Percentiles rank a stretch among this genome's conserved stretches.
Conservation (phyloP, 2,113 vertebrate species). For the Barnardius zonarius region DNA sequence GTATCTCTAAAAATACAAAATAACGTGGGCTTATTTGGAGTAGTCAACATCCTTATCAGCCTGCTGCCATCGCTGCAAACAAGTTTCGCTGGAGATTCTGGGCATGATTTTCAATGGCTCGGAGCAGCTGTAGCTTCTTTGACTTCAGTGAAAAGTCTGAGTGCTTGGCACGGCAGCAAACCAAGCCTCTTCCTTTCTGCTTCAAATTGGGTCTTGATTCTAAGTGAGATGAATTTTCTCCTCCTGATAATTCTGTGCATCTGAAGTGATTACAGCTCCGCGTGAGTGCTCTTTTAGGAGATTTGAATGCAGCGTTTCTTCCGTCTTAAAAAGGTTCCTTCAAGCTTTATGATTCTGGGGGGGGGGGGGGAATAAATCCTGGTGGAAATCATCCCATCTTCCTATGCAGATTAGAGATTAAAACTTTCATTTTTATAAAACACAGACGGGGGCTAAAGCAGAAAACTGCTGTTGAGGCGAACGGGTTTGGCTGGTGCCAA, state of each 20-base stretch:
- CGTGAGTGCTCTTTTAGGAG: constrained; percentile 60
- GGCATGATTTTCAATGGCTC: constrained; percentile 44
- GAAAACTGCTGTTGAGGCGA: constrained; percentile 30
- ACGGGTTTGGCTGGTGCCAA: constrained; percentile 22
- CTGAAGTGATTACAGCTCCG: constrained; percentile 69
- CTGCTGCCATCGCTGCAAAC: constrained; percentile 29
- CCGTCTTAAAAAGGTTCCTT: constrained; percentile 49
- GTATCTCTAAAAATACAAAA: constrained; percentile 45
- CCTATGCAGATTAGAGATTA: constrained; percentile 43
- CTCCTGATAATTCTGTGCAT: constrained; percentile 66
- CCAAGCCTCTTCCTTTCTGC: constrained; percentile 65
- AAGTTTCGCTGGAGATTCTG: constrained; percentile 17
- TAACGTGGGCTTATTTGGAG: not conserved
- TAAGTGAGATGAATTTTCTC: constrained; percentile 68
- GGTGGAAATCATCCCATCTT: constrained; percentile 17
- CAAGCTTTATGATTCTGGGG: constrained; percentile 1
- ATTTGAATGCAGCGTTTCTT: constrained; percentile 61
- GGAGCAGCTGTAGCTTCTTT: constrained; percentile 59
- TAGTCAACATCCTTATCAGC: constrained; percentile 45
- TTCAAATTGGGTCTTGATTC: constrained; percentile 64
- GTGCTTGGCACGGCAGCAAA: constrained; percentile 50
- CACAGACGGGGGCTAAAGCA: not conserved
- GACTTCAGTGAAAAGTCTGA: constrained; percentile 59
- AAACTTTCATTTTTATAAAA: constrained; percentile 50
- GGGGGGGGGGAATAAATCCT: not conserved